A percentile compares a stretch with the other conserved stretches of the same genome.
These are phyloP conservation scores for Rhinatrema bivittatum DNA, from an alignment of 2,797 vertebrate species.

Conservation along the genomic window DNA sequence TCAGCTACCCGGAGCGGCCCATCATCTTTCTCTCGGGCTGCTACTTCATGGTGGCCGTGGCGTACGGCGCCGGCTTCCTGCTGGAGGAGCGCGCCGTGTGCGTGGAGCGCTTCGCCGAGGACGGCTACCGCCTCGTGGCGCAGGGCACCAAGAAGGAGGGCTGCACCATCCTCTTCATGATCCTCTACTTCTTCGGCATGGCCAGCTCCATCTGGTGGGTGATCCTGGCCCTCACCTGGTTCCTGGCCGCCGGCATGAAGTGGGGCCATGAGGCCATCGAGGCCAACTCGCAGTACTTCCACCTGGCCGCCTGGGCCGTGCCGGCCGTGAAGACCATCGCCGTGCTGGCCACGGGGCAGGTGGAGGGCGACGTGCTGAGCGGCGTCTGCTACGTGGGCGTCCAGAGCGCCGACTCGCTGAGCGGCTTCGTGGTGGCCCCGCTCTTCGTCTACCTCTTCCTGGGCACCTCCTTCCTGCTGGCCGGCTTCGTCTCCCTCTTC, in stretches of 20 bases:
- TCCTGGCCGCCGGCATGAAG: slow-evolving; percentile 91
- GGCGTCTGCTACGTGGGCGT: slow-evolving; percentile 95
- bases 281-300: slow-evolving; percentile 95
- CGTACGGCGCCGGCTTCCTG: slow-evolving; percentile 73
- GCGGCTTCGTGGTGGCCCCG: slow-evolving; percentile 89
- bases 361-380: slow-evolving; percentile 89
- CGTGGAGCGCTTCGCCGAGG: slow-evolving; percentile 83
- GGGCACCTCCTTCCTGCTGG: slow-evolving; percentile 96
- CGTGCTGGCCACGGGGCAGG: slow-evolving; percentile 92
- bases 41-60: slow-evolving; percentile 86
- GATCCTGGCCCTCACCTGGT: slow-evolving; percentile 84
- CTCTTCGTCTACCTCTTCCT: slow-evolving; percentile 96
- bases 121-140: slow-evolving; percentile 85
- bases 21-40: slow-evolving; percentile 89
- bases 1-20: slow-evolving; percentile 84
- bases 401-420: slow-evolving; percentile 83
- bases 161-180: slow-evolving; percentile 88
- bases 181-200: slow-evolving; percentile 88
- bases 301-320: slow-evolving; percentile 93
- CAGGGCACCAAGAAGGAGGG: slow-evolving; percentile 88
- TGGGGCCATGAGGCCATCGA: slow-evolving; percentile 98
- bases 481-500: slow-evolving; percentile 93
- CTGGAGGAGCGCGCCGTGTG: slow-evolving; percentile 90
- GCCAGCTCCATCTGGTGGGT: slow-evolving; percentile 93
- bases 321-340: slow-evolving; percentile 95